Percentiles rank a stretch among this genome's conserved stretches.
These are phyloP conservation scores for Hypercompe scribonia DNA, from an alignment of 2,888 invertebrate genomes.

Conservation along the genomic window DNA sequence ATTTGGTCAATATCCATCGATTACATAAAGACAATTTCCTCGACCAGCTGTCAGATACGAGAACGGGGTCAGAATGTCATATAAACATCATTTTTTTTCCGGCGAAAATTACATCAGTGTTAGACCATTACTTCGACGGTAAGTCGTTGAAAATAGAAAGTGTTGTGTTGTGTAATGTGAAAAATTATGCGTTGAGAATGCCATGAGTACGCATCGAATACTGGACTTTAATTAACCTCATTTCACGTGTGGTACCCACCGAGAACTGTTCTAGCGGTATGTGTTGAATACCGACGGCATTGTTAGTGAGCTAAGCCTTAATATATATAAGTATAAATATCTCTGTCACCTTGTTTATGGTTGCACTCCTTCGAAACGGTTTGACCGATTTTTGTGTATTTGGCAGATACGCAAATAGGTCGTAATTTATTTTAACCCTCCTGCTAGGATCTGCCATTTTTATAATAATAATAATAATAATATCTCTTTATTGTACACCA, in stretches of 20 bases:
- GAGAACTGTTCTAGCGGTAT: background rate
- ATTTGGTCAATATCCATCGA: conserved; percentile 12
- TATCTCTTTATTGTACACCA: no score
- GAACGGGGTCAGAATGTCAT: conserved; percentile 35
- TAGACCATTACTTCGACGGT: conserved; percentile 22
- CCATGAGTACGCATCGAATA: conserved; percentile 48
- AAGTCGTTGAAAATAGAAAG: conserved; percentile 62
- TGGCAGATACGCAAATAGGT: no score
- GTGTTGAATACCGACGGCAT: conserved; percentile 3
- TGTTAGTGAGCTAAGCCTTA: background rate
- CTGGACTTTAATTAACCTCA: conserved; percentile 45
- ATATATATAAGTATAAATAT: background rate
- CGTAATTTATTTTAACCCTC: no score
- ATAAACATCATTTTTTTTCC: conserved; percentile 40
- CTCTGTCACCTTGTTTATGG: no score
- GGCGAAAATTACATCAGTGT: conserved; percentile 45
- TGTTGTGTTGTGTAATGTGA: conserved; percentile 58
- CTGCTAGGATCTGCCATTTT: no score
- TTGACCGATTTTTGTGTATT: no score
- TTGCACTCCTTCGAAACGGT: no score
- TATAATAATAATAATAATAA: no score
- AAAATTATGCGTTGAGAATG: conserved; percentile 61
- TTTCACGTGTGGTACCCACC: conserved; percentile 12
- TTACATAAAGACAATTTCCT: conserved; percentile 35
- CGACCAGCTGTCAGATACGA: conserved; percentile 16